These are phyloP conservation scores for Sipha maydis DNA, from an alignment of 2,888 invertebrate genomes.

Conservation along the genomic window DNA sequence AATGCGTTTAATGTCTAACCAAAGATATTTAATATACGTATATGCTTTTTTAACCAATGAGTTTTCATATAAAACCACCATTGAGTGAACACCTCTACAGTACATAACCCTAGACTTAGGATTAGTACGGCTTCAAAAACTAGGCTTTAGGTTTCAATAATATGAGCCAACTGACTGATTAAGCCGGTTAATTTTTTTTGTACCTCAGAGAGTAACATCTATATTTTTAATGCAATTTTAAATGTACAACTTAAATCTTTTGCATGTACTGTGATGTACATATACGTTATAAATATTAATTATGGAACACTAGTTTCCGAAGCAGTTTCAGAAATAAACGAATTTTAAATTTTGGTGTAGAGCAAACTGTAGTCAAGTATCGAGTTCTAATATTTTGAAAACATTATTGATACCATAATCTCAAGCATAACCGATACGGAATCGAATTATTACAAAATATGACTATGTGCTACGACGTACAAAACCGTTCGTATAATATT, in stretches of 20 bases:
- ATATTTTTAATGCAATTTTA: background rate
- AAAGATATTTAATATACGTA: background rate
- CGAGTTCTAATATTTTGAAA: no score
- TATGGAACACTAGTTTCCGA: background rate
- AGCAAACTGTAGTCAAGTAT: no score
- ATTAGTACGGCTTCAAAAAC: conserved; percentile 30
- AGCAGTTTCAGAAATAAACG: no score
- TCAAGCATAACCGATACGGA: no score
- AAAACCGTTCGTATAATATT: no score
- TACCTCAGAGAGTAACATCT: background rate
- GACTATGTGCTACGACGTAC: no score
- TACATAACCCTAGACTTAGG: conserved; percentile 16
- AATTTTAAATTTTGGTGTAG: no score
- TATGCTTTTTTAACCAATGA: background rate
- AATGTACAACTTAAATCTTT: background rate
- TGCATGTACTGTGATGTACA: background rate
- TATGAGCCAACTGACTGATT: background rate
- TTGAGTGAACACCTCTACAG: conserved; percentile 12
- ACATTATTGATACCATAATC: no score
- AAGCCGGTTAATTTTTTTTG: background rate
- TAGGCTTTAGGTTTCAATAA: conserved; percentile 39
- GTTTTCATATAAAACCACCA: conserved; percentile 25
- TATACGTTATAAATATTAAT: background rate
- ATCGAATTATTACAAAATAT: no score
- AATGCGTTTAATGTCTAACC: background rate